These are phyloP conservation scores for Manduca sexta DNA, from an alignment of 1,140 invertebrate species.

Conservation along the genomic window DNA sequence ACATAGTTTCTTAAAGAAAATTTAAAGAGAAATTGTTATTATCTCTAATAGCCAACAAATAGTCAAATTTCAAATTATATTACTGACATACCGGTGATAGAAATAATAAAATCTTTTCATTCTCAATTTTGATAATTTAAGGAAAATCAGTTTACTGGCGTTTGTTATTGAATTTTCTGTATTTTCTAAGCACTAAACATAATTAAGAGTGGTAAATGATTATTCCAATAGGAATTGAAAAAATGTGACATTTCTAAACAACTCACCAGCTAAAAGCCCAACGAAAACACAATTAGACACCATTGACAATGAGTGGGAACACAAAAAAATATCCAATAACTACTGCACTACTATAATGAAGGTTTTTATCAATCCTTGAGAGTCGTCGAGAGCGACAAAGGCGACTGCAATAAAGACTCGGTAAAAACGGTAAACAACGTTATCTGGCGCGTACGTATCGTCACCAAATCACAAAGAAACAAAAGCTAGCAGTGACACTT, in stretches of 20 bases:
- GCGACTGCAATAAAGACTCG: slow-evolving; percentile 31
- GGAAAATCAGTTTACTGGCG: too few species aligned
- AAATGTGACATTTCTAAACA: neutral
- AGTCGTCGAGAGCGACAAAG: slow-evolving; percentile 25
- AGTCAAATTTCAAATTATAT: too few species aligned
- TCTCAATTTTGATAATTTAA: too few species aligned
- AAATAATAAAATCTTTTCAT: too few species aligned
- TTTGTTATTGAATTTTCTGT: too few species aligned
- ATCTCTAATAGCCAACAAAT: too few species aligned
- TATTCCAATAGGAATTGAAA: neutral
- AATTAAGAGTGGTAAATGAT: too few species aligned
- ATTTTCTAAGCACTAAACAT: too few species aligned
- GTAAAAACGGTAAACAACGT: slow-evolving; percentile 52
- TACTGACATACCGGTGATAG: too few species aligned
- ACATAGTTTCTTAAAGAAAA: too few species aligned
- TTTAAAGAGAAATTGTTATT: too few species aligned
- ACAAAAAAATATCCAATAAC: slow-evolving; percentile 15
- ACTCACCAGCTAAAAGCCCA: slow-evolving; percentile 43
- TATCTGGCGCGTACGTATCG: slow-evolving; percentile 50
- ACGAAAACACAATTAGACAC: slow-evolving; percentile 59
- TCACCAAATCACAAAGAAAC: slow-evolving; percentile 65
- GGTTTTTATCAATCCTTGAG: slow-evolving; percentile 14
- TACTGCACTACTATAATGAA: slow-evolving; percentile 9
- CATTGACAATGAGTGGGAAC: slow-evolving; percentile 35
- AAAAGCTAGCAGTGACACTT: slow-evolving; percentile 44